These are phyloP conservation scores for Amblyjoppa fuscipennis DNA, from an alignment of 2,888 invertebrate genomes.

Conservation along the genomic window DNA sequence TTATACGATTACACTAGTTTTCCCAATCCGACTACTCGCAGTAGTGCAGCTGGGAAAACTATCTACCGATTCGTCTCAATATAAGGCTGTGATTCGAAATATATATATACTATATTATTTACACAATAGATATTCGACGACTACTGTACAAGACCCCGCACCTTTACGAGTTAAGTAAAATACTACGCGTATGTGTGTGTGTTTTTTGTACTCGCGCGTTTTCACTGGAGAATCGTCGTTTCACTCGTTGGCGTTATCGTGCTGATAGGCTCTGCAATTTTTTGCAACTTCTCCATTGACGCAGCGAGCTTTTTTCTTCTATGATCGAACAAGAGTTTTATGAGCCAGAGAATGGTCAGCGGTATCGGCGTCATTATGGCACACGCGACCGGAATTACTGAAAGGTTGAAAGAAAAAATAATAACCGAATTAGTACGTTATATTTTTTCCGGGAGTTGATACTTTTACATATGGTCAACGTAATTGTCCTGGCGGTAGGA, in stretches of 20 bases:
- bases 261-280: conserved; percentile 61
- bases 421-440: background rate
- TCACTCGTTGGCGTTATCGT: conserved; percentile 48
- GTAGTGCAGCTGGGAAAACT: conserved; percentile 20
- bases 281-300: conserved; percentile 77
- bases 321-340: conserved; percentile 75
- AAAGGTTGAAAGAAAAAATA: conserved; percentile 76
- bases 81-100: conserved; percentile 32
- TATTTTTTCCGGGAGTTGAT: conserved; percentile 26
- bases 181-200: background rate
- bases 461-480: background rate
- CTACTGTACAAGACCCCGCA: conserved; percentile 13
- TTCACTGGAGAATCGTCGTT: conserved; percentile 40
- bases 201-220: conserved; percentile 8
- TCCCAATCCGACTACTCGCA: conserved; percentile 25
- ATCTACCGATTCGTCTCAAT: conserved; percentile 35
- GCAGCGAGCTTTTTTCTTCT: conserved; percentile 72
- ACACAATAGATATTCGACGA: conserved; percentile 12
- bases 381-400: conserved; percentile 95
- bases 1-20: conserved; percentile 14
- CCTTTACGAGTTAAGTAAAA: conserved; percentile 13
- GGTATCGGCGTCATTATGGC: conserved; percentile 98
- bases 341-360: conserved; percentile 86
- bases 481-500: background rate
- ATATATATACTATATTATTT: conserved; percentile 30